Conservation (phyloP, 1,140 invertebrate species). For the Apocrypta bakeri region DNA sequence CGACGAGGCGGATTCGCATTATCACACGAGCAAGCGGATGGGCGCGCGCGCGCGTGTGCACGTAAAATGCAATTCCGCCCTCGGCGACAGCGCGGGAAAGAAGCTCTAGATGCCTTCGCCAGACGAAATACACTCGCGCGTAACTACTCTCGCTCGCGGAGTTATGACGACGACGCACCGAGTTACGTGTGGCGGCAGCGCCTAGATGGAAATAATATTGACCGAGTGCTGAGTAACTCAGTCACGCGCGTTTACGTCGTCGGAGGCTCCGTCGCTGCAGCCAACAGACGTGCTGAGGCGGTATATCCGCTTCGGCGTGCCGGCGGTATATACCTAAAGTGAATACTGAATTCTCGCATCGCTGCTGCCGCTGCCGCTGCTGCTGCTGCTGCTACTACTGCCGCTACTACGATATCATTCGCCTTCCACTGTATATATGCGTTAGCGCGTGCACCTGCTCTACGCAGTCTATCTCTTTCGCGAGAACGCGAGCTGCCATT, state of each 20-base stretch:
- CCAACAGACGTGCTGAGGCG: neutral
- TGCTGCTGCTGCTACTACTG: too few relatives aligned
- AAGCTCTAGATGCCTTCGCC: neutral
- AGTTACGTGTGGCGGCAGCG: neutral
- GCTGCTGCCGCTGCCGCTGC: too few relatives aligned
- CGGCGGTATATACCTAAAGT: slow-evolving; percentile 33
- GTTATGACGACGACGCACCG: neutral
- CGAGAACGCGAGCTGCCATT: neutral
- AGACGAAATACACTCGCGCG: slow-evolving; percentile 2
- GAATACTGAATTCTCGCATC: slow-evolving; percentile 59
- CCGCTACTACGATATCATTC: slow-evolving; percentile 42
- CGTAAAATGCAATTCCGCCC: slow-evolving; percentile 29
- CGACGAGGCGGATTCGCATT: neutral
- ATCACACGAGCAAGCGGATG: neutral
- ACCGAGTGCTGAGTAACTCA: slow-evolving; percentile 24
- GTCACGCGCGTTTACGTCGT: slow-evolving; percentile 11
- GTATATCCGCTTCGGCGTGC: slow-evolving; percentile 16
- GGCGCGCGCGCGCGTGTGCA: neutral
- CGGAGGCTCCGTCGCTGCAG: neutral
- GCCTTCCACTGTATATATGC: neutral
- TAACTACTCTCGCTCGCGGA: neutral
- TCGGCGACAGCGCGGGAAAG: neutral
- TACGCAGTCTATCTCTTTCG: neutral
- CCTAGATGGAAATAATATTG: slow-evolving; percentile 34
- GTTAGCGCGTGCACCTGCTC: neutral